Conservation (phyloP, 2,797 vertebrate species). For the Vultur gryphus region DNA sequence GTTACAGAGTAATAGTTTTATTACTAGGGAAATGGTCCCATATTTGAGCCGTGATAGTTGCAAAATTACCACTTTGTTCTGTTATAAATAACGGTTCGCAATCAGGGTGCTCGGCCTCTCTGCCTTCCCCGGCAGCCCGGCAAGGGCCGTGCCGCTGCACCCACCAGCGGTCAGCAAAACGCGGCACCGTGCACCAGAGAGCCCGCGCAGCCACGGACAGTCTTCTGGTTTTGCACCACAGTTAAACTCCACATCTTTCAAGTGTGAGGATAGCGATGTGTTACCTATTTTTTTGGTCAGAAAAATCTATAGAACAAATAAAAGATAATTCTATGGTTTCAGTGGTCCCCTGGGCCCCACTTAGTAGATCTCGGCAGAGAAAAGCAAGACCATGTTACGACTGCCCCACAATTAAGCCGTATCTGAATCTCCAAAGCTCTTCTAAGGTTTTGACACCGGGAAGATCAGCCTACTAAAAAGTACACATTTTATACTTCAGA, state of each 20-base stretch:
- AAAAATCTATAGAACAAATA: slow-evolving; percentile 51
- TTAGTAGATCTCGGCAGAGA: not conserved
- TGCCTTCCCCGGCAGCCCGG: not conserved
- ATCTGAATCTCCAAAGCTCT: not conserved
- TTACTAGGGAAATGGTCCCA: slow-evolving; percentile 49
- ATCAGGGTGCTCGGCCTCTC: not conserved
- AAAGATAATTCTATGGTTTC: slow-evolving; percentile 28
- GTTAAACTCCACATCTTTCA: not conserved
- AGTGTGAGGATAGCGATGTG: not conserved
- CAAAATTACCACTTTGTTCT: slow-evolving; percentile 53
- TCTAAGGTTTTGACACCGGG: not conserved
- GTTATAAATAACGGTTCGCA: slow-evolving; percentile 29
- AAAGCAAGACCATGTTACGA: not conserved
- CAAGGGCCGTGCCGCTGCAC: not conserved
- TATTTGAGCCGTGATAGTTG: slow-evolving; percentile 52
- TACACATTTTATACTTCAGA: not conserved
- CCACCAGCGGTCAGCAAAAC: not conserved
- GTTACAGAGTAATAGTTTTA: slow-evolving; percentile 69
- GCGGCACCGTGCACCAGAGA: fast-evolving
- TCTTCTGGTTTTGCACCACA: not conserved
- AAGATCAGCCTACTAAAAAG: not conserved
- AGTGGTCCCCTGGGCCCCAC: not conserved
- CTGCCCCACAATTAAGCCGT: not conserved
- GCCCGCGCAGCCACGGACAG: fast-evolving
- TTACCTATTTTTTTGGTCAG: not conserved